Evolutionary conservation across 2,113 vertebrate species (phyloP).

Genomic region (Cyphomyrus discorhynchus): DNA sequence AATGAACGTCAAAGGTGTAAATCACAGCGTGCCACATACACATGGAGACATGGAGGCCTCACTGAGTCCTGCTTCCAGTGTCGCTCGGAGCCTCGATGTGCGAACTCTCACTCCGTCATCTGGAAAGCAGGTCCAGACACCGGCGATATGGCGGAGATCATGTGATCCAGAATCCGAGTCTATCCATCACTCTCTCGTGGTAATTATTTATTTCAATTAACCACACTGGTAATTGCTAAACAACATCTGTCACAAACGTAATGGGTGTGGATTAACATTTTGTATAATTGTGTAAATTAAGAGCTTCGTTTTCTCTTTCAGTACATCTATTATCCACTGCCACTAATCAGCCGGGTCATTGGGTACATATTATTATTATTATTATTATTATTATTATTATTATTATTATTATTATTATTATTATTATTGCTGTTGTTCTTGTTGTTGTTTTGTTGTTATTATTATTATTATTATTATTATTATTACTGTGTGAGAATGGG

Average conservation of each 20-base stretch:
- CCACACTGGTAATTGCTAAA: neutral
- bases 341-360: neutral
- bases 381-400: neutral
- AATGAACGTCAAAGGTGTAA: neutral
- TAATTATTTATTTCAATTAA: slow-evolving; percentile 3
- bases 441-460: no score
- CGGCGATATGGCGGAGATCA: neutral
- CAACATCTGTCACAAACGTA: neutral
- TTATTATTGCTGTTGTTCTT: neutral
- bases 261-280: slow-evolving; percentile 2
- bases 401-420: neutral
- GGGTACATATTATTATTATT: neutral
- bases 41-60: neutral
- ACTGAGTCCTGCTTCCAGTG: neutral
- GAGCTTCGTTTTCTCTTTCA: neutral
- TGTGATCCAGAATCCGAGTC: neutral
- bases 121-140: neutral
- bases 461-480: neutral
- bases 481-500: neutral
- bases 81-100: neutral
- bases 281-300: neutral
- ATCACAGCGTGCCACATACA: neutral
- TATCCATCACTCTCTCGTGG: neutral
- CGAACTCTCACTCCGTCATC: neutral
- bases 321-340: neutral